These are phyloP conservation scores for Ursus arctos DNA, from an alignment of 2,113 vertebrate genomes.

Conservation along the genomic window DNA sequence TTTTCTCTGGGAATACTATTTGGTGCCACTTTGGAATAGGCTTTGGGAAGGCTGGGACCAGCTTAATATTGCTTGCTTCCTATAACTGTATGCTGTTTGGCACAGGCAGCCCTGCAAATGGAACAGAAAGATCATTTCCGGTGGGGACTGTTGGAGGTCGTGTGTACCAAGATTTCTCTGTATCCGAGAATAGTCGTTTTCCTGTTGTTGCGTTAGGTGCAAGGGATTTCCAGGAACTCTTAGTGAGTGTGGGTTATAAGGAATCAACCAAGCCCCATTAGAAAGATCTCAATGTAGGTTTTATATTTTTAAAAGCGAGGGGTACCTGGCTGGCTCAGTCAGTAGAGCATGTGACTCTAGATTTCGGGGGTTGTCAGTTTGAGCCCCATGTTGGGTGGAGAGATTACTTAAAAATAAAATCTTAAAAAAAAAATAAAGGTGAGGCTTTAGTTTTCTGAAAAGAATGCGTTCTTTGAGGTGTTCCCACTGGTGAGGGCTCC, in stretches of 20 bases:
- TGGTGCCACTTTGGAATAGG: neutral
- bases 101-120: neutral
- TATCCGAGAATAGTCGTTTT: neutral
- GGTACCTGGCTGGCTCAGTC: neutral
- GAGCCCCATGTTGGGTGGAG: neutral
- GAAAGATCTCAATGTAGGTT: neutral
- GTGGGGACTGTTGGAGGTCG: neutral
- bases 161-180: neutral
- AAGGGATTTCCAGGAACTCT: neutral
- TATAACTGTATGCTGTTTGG: neutral
- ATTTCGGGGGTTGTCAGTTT: neutral
- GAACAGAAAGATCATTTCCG: neutral
- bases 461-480: neutral
- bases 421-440: neutral
- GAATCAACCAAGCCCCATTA: neutral
- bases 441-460: neutral
- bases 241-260: neutral
- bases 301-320: neutral
- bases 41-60: neutral
- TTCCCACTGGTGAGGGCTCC: neutral
- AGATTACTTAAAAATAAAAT: neutral
- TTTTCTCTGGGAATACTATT: neutral
- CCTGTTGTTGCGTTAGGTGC: neutral
- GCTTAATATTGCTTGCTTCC: neutral
- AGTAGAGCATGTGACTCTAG: neutral